Evolutionary conservation across 2,797 vertebrate genomes (phyloP), one percentile per base, ranked within the genome.

Genomic region (Bucorvus abyssinicus): DNA sequence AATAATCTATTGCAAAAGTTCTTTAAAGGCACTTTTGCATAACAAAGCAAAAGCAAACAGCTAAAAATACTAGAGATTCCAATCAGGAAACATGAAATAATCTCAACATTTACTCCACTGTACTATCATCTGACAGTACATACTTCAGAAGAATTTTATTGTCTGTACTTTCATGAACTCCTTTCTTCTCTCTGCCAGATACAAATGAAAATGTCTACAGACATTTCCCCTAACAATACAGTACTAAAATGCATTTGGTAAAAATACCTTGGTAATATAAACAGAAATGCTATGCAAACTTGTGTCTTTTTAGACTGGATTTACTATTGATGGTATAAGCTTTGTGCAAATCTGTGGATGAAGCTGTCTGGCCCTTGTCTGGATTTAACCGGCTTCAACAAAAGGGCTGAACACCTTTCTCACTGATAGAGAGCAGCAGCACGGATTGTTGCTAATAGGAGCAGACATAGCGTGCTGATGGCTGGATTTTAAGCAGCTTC

Each of bases 361-460:
- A 97, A 96, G 75, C 97, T 98, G 97, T 98, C 98, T 98, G 97
- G 97, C 92, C 64, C 89, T 97, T 98, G 98, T 98, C 98, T 98
- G 98, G 97, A 92, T 98, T 98, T 97, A 78, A 86, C 95, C 90
- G 90, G 82, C 94, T 98, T 94, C 97, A 98, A 98, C 98, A 99
- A 98, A 98, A 97, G 97, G 91, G 56, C 85, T 61, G 95, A 98
- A 98, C 98, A 98, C 97, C 98, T 98, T 98, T 97, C 97, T 96
- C 97, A 97, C 87, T 94, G 91, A 97, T 97, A 97, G 96, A 98
- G 89, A 97, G 89, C 94, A 95, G 69, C 95, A 96, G 70, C 77
- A 90, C 10, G 74, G 59, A 77, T 96, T 68, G 92, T 94, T 68
- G 69, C 96, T 98, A 98, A 98, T 98, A 79, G 81, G 96, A 98